phyloP scores from a whole-genome alignment of 2,888 invertebrate species.

The Hydrotaea diabolus region DNA sequence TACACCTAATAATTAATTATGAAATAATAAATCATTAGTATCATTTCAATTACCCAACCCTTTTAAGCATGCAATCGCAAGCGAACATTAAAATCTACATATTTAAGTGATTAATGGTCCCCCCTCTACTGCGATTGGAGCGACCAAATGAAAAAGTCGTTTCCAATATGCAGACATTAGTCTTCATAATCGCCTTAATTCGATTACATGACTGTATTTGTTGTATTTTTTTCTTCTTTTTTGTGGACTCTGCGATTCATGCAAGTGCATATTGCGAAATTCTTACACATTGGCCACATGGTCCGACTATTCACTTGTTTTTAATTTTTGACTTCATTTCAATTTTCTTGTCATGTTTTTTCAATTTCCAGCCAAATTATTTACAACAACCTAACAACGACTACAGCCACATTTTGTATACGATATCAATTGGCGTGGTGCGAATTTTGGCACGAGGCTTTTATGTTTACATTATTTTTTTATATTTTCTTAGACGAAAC shows the following conservation, averaged over 20 bases:
- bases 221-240: too few species aligned
- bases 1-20: not conserved
- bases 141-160: constrained; percentile 15
- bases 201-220: not conserved
- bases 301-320: constrained; percentile 1
- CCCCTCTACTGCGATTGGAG: not conserved
- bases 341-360: constrained; percentile 36
- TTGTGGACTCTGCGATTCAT: not conserved
- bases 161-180: constrained; percentile 13
- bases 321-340: constrained; percentile 22
- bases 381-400: not conserved
- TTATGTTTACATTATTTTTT: constrained; percentile 14
- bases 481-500: not conserved
- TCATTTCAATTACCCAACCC: constrained; percentile 23
- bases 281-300: constrained; percentile 21
- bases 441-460: constrained; percentile 57
- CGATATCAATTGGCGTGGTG: constrained; percentile 10
- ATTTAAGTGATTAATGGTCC: not conserved
- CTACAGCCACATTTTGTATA: not conserved
- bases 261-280: constrained; percentile 11
- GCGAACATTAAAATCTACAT: not conserved
- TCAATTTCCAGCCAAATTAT: constrained; percentile 16
- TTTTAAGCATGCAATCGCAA: not conserved
- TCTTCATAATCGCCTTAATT: constrained; percentile 24
- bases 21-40: constrained; percentile 11